These are phyloP conservation scores for Rhinella marina DNA, from an alignment of 2,797 vertebrate genomes.

Conservation along the genomic window DNA sequence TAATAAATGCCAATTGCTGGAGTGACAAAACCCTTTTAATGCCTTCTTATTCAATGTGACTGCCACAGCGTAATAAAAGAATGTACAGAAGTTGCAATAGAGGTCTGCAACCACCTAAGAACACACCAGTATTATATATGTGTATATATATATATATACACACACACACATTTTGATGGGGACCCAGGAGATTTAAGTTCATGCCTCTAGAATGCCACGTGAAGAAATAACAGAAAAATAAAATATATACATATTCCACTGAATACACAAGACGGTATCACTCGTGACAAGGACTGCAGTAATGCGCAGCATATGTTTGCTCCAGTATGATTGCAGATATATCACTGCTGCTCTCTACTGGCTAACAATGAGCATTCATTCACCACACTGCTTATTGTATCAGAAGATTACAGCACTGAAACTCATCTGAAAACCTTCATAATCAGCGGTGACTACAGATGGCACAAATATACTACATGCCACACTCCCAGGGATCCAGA, in stretches of 20 bases:
- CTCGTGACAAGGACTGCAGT: not conserved
- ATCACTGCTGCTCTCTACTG: constrained; percentile 82
- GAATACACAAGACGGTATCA: not conserved
- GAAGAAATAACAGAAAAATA: not conserved
- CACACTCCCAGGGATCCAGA: not conserved
- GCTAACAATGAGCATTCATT: constrained; percentile 68
- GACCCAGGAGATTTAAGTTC: no score
- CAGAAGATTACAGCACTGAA: not conserved
- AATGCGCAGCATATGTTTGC: no score
- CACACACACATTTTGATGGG: no score
- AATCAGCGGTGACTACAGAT: not conserved
- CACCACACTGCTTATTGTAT: not conserved
- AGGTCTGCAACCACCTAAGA: no score
- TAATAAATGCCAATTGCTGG: no score
- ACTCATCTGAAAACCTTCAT: not conserved
- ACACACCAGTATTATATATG: no score
- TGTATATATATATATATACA: no score
- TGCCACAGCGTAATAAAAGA: no score
- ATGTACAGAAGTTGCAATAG: no score
- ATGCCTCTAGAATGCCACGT: no score
- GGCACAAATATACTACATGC: not conserved
- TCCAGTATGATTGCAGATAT: constrained; percentile 57
- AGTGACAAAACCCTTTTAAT: no score
- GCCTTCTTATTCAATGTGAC: no score
- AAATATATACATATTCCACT: not conserved